Evolutionary conservation across 2,113 vertebrate species (phyloP).

Genomic region (Prionailurus viverrinus): DNA sequence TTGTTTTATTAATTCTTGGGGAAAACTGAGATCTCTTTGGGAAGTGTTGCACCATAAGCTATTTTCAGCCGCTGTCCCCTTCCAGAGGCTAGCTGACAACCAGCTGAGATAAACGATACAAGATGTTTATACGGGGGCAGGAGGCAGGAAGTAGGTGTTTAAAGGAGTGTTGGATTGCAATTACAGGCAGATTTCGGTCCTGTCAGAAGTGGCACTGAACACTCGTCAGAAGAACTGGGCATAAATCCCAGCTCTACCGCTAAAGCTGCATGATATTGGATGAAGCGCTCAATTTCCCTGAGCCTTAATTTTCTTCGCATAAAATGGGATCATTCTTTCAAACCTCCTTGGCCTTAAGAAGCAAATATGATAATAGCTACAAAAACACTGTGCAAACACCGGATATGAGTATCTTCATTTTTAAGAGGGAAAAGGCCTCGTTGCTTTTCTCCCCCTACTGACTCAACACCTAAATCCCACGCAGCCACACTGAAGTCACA

Average conservation of each 20-base stretch:
- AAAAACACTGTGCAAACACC: background rate
- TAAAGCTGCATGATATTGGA: rapidly evolving
- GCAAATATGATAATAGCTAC: background rate
- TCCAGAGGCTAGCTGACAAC: background rate
- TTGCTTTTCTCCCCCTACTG: background rate
- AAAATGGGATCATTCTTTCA: background rate
- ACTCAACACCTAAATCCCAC: background rate
- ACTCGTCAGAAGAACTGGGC: background rate
- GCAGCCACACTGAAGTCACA: background rate
- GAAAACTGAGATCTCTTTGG: background rate
- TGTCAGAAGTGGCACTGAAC: background rate
- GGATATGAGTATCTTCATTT: background rate
- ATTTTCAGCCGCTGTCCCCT: background rate
- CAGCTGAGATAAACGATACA: background rate
- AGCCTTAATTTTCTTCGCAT: background rate
- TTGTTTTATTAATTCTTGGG: conserved; percentile 8
- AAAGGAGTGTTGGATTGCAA: background rate
- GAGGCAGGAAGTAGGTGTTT: background rate
- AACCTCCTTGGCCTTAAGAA: background rate
- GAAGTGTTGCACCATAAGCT: background rate
- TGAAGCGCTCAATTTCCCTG: background rate
- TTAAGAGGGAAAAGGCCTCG: background rate
- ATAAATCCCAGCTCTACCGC: background rate
- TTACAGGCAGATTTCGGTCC: background rate
- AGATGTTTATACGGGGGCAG: background rate